Evolutionary conservation across 2,113 vertebrate species (phyloP), one percentile per base, ranked within the genome.

Genomic region (Bagarius yarrelli): DNA sequence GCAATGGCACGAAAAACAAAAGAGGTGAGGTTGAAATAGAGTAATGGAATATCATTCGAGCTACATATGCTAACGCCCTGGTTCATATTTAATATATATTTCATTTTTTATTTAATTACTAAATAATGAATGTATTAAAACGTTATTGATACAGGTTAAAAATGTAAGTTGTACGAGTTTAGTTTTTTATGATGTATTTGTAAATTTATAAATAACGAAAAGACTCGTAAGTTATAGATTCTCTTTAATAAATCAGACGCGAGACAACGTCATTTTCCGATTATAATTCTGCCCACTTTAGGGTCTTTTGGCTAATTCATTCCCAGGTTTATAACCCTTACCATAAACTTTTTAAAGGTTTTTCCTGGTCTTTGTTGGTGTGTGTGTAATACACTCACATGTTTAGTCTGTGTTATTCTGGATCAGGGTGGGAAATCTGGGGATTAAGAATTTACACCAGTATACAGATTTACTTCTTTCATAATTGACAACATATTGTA

Each of bases 1-100:
- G 96, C 67, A 96, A 99, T 88, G 97, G 97, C 90, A 98, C 96
- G 72, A 98, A 97, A 91, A 99, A 98, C 91, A 99, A 98, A 90
- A 91, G 97, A 90, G 96, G 97, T 97, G 88, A 95, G 85, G 1
- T 30, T 47, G 21, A 47, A 4, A 9, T 14, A 53, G 44, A 27
- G 25, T 34, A 25, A 47, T 19, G 36, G 61, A 69, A 27, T n/a
- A 16, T 16, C n/a, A 60, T 16, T n/a, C n/a, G 12, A 75, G n/a
- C 56, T 76, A 78, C 15, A 30, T n/a, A 23, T 18, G 12, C 14
- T 76, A 57, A 55, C 61, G 0, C 25, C 36, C 25, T 32, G 1
- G 66, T n/a, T 70, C 23, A 8, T 15, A 67, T 40, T 32, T n/a
- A n/a, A n/a, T n/a, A n/a, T n/a, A n/a, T n/a, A n/a, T n/a, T n/a